Percentiles rank a stretch among this genome's conserved stretches.
Evolutionary conservation across 1,140 invertebrate genomes (phyloP).

Genomic region (Atta texana): DNA sequence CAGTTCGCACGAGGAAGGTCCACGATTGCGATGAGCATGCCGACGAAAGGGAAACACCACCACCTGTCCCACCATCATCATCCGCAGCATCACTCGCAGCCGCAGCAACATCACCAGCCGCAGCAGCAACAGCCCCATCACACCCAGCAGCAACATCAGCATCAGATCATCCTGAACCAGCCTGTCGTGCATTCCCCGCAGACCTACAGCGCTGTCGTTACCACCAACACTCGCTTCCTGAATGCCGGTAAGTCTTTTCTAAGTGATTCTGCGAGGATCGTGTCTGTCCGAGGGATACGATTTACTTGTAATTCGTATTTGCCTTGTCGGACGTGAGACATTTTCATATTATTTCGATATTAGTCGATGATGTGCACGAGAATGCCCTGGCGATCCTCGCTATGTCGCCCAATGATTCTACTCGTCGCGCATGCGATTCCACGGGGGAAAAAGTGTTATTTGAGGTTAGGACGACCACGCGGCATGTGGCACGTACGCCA

Average conservation of each 20-base stretch:
- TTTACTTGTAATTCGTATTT: too few species aligned
- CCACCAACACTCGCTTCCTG: constrained; percentile 73
- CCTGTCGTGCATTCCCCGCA: constrained; percentile 76
- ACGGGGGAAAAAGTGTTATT: constrained; percentile 44
- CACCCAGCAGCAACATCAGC: constrained; percentile 69
- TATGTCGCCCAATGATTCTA: neutral
- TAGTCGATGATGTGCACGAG: neutral
- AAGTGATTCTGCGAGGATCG: too few species aligned
- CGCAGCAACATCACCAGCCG: constrained; percentile 68
- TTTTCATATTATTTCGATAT: neutral
- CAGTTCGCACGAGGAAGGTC: constrained; percentile 73
- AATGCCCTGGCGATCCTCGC: too few species aligned
- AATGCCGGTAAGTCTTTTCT: constrained; percentile 77
- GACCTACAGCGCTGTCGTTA: constrained; percentile 77
- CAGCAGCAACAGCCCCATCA: constrained; percentile 69
- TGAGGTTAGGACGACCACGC: constrained; percentile 74
- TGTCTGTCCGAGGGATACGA: too few species aligned
- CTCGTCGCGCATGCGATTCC: constrained; percentile 1
- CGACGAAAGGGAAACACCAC: constrained; percentile 81
- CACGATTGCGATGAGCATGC: constrained; percentile 81
- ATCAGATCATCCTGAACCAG: constrained; percentile 76
- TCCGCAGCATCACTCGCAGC: constrained; percentile 39
- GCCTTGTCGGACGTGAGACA: neutral
- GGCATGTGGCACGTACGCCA: constrained; percentile 65
- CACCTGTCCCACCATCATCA: constrained; percentile 76